Percentiles rank a stretch among this genome's conserved stretches.
phyloP scores from a whole-genome alignment of 2,888 invertebrate species.

The Conistra vaccinii region DNA sequence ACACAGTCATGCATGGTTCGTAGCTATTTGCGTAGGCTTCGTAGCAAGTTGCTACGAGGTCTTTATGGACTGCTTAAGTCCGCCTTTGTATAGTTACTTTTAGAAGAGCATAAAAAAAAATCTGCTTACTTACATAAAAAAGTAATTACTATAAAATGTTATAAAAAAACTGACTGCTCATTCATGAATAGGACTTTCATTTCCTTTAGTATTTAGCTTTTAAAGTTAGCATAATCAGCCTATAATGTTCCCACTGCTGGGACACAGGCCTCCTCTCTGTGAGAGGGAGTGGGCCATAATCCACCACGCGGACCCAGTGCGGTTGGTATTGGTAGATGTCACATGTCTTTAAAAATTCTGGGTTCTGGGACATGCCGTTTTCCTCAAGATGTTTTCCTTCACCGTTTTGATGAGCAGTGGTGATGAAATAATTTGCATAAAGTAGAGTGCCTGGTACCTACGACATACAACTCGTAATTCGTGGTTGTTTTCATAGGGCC shows the following conservation, averaged over 20 bases:
- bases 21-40: not conserved
- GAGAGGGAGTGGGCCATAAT: too few relatives aligned
- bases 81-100: not conserved
- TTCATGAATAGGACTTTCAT: not conserved
- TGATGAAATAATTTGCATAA: not conserved
- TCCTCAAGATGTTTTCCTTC: not conserved
- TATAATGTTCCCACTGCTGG: not conserved
- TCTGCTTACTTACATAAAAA: not conserved
- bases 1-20: conserved; percentile 8
- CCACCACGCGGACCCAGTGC: too few relatives aligned
- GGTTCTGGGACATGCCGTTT: not conserved
- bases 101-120: not conserved
- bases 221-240: not conserved
- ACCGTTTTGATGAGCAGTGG: not conserved
- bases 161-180: not conserved
- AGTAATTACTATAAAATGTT: not conserved
- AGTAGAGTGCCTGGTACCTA: not conserved
- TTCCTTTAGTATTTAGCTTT: not conserved
- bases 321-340: not conserved
- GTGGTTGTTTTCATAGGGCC: too few relatives aligned
- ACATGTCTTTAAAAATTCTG: not conserved
- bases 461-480: not conserved
- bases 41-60: not conserved
- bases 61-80: not conserved
- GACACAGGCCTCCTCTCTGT: too few relatives aligned